These are phyloP conservation scores for Vombatus ursinus DNA, from an alignment of 2,113 vertebrate species.

Conservation along the genomic window DNA sequence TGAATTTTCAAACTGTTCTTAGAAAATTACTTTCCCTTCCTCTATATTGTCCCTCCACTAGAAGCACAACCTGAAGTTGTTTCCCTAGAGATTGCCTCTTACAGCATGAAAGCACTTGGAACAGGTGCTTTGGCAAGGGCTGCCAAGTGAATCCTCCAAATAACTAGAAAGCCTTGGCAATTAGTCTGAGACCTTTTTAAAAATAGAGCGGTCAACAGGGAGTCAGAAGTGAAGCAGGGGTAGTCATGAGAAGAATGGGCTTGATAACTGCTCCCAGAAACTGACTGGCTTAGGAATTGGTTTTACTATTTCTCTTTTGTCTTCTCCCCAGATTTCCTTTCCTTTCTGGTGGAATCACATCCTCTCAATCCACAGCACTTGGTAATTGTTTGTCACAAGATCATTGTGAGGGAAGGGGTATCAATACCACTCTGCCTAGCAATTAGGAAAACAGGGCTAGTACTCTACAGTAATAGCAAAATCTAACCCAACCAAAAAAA, in stretches of 20 bases:
- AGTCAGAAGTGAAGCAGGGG: background rate
- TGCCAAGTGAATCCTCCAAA: conserved; percentile 58
- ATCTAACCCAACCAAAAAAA: background rate
- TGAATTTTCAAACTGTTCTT: conserved; percentile 58
- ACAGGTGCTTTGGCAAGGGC: conserved; percentile 64
- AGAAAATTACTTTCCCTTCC: conserved; percentile 15
- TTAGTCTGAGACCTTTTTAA: conserved; percentile 51
- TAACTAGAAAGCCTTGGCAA: conserved; percentile 16
- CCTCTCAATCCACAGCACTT: background rate
- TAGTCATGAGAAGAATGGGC: background rate
- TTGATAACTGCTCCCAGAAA: background rate
- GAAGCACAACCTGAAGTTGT: conserved; percentile 58
- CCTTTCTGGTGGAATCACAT: background rate
- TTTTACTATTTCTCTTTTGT: background rate
- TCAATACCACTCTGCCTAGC: background rate
- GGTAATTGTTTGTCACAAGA: background rate
- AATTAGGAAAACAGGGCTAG: background rate
- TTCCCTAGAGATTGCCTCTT: conserved; percentile 56
- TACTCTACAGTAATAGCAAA: background rate
- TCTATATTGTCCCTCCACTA: background rate
- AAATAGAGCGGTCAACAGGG: background rate
- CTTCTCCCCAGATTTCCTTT: background rate
- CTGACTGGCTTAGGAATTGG: background rate
- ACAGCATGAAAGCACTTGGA: conserved; percentile 45
- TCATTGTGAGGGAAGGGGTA: background rate